phyloP scores from a whole-genome alignment of 2,797 vertebrate species.

The Ataeniobius toweri region DNA sequence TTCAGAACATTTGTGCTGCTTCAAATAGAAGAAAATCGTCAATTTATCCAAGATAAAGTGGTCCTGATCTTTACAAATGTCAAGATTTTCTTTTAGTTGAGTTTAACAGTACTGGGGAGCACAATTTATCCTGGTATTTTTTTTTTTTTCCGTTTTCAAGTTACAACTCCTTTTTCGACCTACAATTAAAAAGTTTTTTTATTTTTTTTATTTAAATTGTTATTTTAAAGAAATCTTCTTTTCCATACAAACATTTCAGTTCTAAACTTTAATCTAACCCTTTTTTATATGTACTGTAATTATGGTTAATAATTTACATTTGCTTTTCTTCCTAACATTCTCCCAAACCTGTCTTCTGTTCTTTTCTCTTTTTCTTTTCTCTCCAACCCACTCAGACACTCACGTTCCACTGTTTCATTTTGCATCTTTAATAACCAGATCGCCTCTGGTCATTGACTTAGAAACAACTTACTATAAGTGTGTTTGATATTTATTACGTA shows the following conservation, averaged over 20 bases:
- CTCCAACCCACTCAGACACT: neutral
- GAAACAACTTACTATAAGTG: neutral
- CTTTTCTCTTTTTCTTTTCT: neutral
- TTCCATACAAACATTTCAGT: neutral
- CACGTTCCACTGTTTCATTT: neutral
- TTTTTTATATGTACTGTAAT: neutral
- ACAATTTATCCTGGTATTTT: neutral
- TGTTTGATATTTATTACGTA: neutral
- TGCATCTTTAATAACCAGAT: constrained; percentile 14
- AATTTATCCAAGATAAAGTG: no score
- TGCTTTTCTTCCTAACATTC: neutral
- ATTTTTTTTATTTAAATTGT: no score
- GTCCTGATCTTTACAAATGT: no score
- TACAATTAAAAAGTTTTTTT: no score
- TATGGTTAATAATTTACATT: neutral
- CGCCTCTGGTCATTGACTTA: neutral
- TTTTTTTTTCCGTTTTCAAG: neutral
- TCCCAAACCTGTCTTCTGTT: neutral
- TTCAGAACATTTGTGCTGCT: no score
- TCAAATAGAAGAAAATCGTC: no score
- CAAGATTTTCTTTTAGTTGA: no score
- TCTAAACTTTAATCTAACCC: neutral
- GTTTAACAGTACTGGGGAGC: neutral
- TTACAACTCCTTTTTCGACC: no score
- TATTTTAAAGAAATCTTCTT: neutral